Percentiles rank a stretch among this genome's conserved stretches.
Conservation (phyloP, 2,113 vertebrate genomes). For the Okapia johnstoni region DNA sequence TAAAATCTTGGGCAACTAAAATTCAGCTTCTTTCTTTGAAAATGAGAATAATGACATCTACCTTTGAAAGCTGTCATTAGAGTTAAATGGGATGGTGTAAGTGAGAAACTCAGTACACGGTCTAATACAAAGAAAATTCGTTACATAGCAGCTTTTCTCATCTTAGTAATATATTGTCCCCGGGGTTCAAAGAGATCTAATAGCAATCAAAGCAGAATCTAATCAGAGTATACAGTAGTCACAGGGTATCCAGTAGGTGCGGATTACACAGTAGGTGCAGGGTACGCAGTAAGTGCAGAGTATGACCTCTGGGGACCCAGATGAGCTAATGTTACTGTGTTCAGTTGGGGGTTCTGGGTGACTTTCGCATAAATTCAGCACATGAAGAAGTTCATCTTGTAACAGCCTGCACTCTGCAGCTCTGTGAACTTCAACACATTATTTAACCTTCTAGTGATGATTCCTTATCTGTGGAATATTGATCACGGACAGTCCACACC, state of each 20-base stretch:
- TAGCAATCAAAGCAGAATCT: rapidly evolving
- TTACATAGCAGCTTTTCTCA: rapidly evolving
- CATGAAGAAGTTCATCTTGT: rapidly evolving
- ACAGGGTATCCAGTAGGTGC: no score
- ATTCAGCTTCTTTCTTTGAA: neutral
- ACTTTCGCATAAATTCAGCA: rapidly evolving
- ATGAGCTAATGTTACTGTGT: rapidly evolving
- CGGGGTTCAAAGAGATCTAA: neutral
- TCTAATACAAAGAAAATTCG: neutral
- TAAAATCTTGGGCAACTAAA: neutral
- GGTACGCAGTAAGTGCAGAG: rapidly evolving
- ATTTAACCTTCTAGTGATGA: rapidly evolving
- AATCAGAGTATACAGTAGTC: neutral
- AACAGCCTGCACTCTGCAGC: rapidly evolving
- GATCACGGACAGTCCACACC: rapidly evolving
- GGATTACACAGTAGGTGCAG: neutral
- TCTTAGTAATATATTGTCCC: rapidly evolving
- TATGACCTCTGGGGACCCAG: rapidly evolving
- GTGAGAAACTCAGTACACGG: neutral
- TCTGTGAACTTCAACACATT: rapidly evolving
- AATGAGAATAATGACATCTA: neutral
- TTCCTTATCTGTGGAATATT: rapidly evolving
- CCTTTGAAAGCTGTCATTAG: neutral
- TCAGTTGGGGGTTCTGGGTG: rapidly evolving
- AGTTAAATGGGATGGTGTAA: neutral